Percentiles rank a stretch among this genome's conserved stretches.
phyloP scores from a whole-genome alignment of 2,888 invertebrate species.

The Cheilosia scutellata region DNA sequence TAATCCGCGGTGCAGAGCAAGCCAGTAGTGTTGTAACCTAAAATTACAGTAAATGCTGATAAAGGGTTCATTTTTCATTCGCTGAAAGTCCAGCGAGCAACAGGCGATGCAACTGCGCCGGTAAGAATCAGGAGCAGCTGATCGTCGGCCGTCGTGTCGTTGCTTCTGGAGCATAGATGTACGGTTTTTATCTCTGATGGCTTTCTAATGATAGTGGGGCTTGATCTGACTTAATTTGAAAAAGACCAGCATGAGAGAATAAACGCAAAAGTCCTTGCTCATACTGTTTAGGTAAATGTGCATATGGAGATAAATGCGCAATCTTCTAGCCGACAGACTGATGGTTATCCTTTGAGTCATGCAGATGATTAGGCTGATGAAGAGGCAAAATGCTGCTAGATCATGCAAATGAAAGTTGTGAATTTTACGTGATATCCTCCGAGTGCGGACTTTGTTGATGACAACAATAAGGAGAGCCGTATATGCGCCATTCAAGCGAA shows the following conservation, averaged over 20 bases:
- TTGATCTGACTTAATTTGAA: slow-evolving; percentile 63
- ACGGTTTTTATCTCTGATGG: slow-evolving; percentile 62
- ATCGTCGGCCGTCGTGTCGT: slow-evolving; percentile 54
- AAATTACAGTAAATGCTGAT: slow-evolving; percentile 84
- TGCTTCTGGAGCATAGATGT: slow-evolving; percentile 54
- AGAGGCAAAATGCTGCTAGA: slow-evolving; percentile 22
- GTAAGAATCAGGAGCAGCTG: slow-evolving; percentile 44
- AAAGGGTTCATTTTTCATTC: slow-evolving; percentile 84
- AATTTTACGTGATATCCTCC: slow-evolving; percentile 7
- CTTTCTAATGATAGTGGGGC: slow-evolving; percentile 70
- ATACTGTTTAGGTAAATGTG: too few species aligned
- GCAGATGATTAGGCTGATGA: slow-evolving; percentile 50
- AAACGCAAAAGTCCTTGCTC: background rate
- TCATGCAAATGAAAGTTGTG: slow-evolving; percentile 66
- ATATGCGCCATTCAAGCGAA: slow-evolving; percentile 19
- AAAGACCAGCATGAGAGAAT: too few species aligned
- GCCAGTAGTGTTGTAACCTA: slow-evolving; percentile 79
- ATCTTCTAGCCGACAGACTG: slow-evolving; percentile 41
- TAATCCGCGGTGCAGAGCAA: slow-evolving; percentile 53
- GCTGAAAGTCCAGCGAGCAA: slow-evolving; percentile 73
- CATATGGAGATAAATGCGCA: slow-evolving; percentile 31
- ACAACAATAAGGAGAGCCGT: slow-evolving; percentile 41
- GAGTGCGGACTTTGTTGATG: slow-evolving; percentile 68
- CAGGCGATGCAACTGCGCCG: slow-evolving; percentile 47
- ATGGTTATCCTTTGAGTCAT: slow-evolving; percentile 68